Base-by-base conservation (phyloP, 2,888 invertebrate species). In the Boloria euphrosyne region DNA sequence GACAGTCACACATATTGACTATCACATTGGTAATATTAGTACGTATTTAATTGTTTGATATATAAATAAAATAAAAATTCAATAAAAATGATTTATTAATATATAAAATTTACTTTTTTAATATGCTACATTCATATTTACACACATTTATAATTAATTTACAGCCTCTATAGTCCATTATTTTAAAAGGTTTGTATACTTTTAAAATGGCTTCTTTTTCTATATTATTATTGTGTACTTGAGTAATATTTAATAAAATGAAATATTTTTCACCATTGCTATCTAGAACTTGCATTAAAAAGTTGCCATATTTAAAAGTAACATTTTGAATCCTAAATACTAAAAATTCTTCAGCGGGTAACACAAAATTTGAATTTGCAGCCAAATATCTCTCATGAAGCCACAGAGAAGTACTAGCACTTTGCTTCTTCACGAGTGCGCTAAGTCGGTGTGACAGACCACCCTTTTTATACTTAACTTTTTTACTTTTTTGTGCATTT, bases 361-460 rank as follows among this genome's bases (percentile, higher is more conserved):
- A 81, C 1, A 87, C 71, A 73, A 91, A 89, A 72, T 83, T 87
- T 13, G 91, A 86, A 75, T 84, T 86, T 71, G 79, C 83, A 1
- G 92, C 93, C 70, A 92, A 78, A 79, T 83, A 93, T 66, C 83
- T 79, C 76, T 94, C 93, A 74, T 94, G 93, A 78, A 92, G 87
- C 93, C 93, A 93, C 62, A 94, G 81, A 43, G 88, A 87, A 62
- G 89, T 69, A 69, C 81, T 85, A 0, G 89, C 85, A 64, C 82
- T 89, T 76, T 92, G 91, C 77, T 90, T 90, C 79, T 88, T 89
- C 69, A 93, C 72, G 13, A 92, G 76, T 49, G 74, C 78, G 73
- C 88, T 84, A 18, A 94, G 74, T 47, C 92, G 81, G 68, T 80
- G 78, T 31, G 93, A 91, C 44, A 93, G 68, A 1, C 93, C 93